Evolutionary conservation across 2,888 invertebrate genomes (phyloP).

Genomic region (Leptinotarsa rubiginosa): DNA sequence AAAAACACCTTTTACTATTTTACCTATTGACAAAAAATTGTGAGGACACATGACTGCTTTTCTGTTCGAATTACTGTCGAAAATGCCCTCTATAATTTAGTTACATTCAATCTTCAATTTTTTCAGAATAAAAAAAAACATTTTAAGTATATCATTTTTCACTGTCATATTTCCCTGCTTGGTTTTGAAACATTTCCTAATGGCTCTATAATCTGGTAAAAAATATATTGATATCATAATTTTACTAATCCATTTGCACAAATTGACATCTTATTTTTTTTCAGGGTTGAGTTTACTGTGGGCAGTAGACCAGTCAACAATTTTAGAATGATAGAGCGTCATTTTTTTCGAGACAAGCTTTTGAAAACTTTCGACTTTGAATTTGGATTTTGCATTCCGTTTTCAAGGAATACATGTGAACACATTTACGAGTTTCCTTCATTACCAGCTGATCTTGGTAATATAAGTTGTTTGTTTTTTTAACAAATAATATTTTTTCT

Average conservation of each 20-base stretch:
- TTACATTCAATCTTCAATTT: too few relatives aligned
- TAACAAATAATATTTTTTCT: constrained; percentile 15
- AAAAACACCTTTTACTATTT: too few relatives aligned
- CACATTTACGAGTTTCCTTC: constrained; percentile 99
- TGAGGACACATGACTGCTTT: too few relatives aligned
- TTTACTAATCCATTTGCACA: not conserved
- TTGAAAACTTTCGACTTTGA: constrained; percentile 99
- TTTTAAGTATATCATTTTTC: too few relatives aligned
- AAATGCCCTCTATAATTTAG: too few relatives aligned
- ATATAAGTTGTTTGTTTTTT: constrained; percentile 50
- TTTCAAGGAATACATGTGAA: constrained; percentile 97
- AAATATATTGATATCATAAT: not conserved
- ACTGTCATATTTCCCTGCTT: too few relatives aligned
- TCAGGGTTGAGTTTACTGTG: constrained; percentile 95
- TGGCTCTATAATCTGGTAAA: not conserved
- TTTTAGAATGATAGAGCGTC: constrained; percentile 98
- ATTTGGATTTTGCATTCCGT: constrained; percentile 99
- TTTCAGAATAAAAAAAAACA: too few relatives aligned
- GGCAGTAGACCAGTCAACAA: constrained; percentile 92
- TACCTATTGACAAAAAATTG: too few relatives aligned
- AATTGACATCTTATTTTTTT: constrained; percentile 2
- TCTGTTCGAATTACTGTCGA: too few relatives aligned
- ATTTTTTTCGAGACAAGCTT: constrained; percentile 92
- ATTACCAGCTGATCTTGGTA: constrained; percentile 87
- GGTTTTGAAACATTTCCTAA: too few relatives aligned